Conservation (phyloP, 1,140 invertebrate species). For the roundworm (Caenorhabditis elegans) region DNA sequence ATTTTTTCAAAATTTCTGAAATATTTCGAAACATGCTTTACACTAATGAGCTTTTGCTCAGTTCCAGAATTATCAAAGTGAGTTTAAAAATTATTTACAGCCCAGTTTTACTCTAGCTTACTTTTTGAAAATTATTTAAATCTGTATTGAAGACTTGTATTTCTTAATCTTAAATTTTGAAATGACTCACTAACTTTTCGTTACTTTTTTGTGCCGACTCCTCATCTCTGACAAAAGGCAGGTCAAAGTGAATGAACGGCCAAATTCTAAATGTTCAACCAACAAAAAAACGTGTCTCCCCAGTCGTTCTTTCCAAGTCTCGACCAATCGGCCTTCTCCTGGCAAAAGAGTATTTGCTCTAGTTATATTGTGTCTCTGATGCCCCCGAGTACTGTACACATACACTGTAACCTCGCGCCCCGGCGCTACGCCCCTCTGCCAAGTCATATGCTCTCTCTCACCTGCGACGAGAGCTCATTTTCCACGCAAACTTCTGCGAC, state of each 20-base stretch:
- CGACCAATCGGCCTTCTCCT: slow-evolving; percentile 15
- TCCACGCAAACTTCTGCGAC: slow-evolving; percentile 24
- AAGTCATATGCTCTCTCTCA: slow-evolving; percentile 24
- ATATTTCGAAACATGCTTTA: not conserved
- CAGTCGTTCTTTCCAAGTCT: not conserved
- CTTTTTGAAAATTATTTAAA: too few relatives aligned
- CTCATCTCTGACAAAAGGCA: not conserved
- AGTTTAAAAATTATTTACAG: not conserved
- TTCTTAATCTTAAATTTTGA: too few relatives aligned
- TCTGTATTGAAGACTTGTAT: too few relatives aligned
- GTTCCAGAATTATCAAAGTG: not conserved
- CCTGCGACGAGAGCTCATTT: not conserved
- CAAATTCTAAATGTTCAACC: not conserved
- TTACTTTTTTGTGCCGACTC: too few relatives aligned
- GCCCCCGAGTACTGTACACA: slow-evolving; percentile 30
- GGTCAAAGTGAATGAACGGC: not conserved
- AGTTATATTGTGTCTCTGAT: slow-evolving; percentile 30
- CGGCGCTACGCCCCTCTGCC: slow-evolving; percentile 19
- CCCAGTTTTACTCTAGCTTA: not conserved
- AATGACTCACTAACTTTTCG: too few relatives aligned
- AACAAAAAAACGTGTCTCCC: slow-evolving; percentile 18
- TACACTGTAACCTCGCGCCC: slow-evolving; percentile 25
- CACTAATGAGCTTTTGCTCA: not conserved
- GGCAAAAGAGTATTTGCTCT: slow-evolving; percentile 23
- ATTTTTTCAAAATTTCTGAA: not conserved